These are phyloP conservation scores for Basileuterus tristriatus DNA, from an alignment of 2,797 vertebrate genomes.

Conservation along the genomic window DNA sequence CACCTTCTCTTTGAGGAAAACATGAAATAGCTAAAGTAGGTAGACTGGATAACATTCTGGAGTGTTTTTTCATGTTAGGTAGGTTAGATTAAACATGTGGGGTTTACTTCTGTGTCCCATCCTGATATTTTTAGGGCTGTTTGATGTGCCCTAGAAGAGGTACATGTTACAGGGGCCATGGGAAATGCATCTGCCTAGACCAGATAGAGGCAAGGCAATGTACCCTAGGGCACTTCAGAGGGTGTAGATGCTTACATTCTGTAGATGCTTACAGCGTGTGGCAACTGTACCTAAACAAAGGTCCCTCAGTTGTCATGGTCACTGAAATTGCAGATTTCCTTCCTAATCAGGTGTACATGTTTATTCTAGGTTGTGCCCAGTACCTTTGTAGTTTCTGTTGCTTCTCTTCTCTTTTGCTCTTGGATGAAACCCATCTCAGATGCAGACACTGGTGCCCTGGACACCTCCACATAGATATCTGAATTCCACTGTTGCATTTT, in stretches of 20 bases:
- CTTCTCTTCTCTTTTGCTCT: background rate
- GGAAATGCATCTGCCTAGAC: background rate
- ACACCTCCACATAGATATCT: background rate
- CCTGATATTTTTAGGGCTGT: background rate
- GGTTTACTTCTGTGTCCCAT: background rate
- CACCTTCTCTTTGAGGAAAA: background rate
- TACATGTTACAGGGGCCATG: background rate
- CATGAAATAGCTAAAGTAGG: background rate
- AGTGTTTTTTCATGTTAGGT: background rate
- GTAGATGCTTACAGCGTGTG: background rate
- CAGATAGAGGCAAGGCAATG: background rate
- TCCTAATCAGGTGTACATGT: accelerated
- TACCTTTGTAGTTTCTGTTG: background rate
- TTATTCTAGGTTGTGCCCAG: background rate
- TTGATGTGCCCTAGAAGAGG: background rate
- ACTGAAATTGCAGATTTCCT: background rate
- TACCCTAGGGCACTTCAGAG: background rate
- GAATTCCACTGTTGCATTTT: background rate
- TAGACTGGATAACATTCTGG: background rate
- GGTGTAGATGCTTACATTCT: background rate
- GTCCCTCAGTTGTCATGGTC: background rate
- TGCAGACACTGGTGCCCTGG: background rate
- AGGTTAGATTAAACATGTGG: background rate
- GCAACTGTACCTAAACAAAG: background rate
- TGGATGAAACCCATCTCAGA: background rate